Evolutionary conservation across 1,140 invertebrate genomes (phyloP).

Genomic region (Micrasema longulum): DNA sequence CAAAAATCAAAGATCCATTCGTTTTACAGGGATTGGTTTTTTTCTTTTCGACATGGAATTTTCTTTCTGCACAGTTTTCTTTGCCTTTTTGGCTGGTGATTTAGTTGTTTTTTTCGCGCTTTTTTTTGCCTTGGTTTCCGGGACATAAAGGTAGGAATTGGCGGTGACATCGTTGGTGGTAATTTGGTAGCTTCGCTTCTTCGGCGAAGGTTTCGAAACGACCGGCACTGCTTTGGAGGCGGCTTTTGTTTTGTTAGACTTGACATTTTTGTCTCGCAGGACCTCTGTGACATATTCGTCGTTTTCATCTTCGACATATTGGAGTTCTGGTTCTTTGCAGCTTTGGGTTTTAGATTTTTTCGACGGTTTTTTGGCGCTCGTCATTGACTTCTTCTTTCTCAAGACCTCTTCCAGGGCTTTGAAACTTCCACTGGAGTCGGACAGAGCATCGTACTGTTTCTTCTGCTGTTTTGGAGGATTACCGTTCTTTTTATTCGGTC

Average conservation of each 20-base stretch:
- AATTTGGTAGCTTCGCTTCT: conserved; percentile 14
- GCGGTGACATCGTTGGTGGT: neutral
- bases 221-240: neutral
- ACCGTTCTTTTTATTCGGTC: neutral
- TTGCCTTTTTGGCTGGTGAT: neutral
- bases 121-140: conserved; percentile 12
- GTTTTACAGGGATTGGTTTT: too few relatives aligned
- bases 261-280: neutral
- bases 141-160: conserved; percentile 15
- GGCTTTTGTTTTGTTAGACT: neutral
- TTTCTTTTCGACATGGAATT: conserved; percentile 6
- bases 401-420: neutral
- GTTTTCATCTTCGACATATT: conserved; percentile 10
- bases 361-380: conserved; percentile 55
- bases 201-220: neutral
- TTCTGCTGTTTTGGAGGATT: neutral
- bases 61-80: neutral
- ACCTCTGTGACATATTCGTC: conserved; percentile 10
- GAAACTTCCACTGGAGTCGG: conserved; percentile 2
- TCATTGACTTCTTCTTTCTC: conserved; percentile 67
- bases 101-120: neutral
- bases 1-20: too few relatives aligned
- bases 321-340: neutral
- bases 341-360: neutral
- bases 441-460: conserved; percentile 1